phyloP scores from a whole-genome alignment of 2,888 invertebrate genomes.

The Metallyticus violacea region DNA sequence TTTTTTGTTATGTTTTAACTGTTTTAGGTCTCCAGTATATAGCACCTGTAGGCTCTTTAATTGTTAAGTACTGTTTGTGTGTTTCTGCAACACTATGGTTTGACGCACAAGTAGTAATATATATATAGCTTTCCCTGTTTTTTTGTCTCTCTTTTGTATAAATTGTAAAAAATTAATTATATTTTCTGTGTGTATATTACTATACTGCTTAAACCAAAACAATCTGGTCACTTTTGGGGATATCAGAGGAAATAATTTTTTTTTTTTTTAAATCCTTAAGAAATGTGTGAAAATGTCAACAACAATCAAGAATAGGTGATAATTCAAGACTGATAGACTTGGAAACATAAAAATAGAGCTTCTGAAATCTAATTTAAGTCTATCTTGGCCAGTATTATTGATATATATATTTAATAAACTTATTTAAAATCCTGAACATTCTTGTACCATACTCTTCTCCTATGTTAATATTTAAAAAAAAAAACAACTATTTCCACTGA shows the following conservation, averaged over 20 bases:
- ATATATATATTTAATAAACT: background rate
- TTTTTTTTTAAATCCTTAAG: background rate
- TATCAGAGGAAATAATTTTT: background rate
- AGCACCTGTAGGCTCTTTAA: background rate
- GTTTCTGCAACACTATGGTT: background rate
- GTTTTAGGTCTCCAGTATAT: background rate
- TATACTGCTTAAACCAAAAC: slow-evolving; percentile 18
- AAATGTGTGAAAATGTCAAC: background rate
- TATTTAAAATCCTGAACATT: background rate
- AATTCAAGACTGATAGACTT: background rate
- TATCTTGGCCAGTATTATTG: background rate
- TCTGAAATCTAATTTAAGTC: background rate
- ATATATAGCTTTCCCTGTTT: background rate
- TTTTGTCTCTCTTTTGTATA: background rate
- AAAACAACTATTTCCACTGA: background rate
- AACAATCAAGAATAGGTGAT: too few species aligned
- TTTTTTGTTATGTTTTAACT: background rate
- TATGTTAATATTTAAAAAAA: too few species aligned
- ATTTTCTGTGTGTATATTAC: background rate
- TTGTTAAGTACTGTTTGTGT: background rate
- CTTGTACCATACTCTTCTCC: background rate
- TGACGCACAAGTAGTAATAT: too few species aligned
- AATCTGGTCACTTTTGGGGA: slow-evolving; percentile 9
- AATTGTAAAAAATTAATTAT: background rate
- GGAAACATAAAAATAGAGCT: background rate